Base-by-base conservation (phyloP, 2,113 vertebrate species). In the Dicrurus megarhynchus region DNA sequence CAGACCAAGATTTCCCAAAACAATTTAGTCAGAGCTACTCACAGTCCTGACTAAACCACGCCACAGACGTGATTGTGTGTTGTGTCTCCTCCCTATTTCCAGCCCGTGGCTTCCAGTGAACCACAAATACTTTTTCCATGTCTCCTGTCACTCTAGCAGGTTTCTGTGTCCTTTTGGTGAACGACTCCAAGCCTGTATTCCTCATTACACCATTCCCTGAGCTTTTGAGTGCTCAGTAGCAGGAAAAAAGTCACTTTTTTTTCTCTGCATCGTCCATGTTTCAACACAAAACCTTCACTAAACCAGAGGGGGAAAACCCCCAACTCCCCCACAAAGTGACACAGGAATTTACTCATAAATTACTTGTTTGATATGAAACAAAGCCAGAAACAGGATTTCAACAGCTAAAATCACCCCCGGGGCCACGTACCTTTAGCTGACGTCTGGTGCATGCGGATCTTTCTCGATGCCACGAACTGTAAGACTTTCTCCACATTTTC, bases 391-490 rank as follows among this genome's bases (percentile, higher is more conserved):
- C 6, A 33, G 23, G 11, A 37, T 52, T 44, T 35, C 9, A 60
- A 2, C 12, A 52, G 37, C 19, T 6, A 1, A 27, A 61, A 69
- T 23, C 4, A 19, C 19, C 6, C 3, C 17, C 35, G 28, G 56
- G 35, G 16, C 12, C 33, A 47, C n/a, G 68, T 81, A 99, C 99
- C 99, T 98, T 98, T 98, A n/a, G 99, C 98, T 8, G 99, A 99
- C 2, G 99, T 99, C 97, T 99, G 99, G 64, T 99, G 99, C 99
- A 99, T 99, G 22, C 99, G 99, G 93, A 99, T 99, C 95, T 98
- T 98, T 93, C 98, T 99, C 13, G 99, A 99, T 35, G 99, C 98
- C 95, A 99, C 98, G 8, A 99, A 99, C 92, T 98, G 98, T 9
- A 99, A 93, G 37, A 99, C 99, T 95, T 98, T 98, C 83, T 99